Percentiles rank a stretch among this genome's conserved stretches.
Evolutionary conservation across 2,797 vertebrate species (phyloP).

Genomic region (Typhlichthys subterraneus): DNA sequence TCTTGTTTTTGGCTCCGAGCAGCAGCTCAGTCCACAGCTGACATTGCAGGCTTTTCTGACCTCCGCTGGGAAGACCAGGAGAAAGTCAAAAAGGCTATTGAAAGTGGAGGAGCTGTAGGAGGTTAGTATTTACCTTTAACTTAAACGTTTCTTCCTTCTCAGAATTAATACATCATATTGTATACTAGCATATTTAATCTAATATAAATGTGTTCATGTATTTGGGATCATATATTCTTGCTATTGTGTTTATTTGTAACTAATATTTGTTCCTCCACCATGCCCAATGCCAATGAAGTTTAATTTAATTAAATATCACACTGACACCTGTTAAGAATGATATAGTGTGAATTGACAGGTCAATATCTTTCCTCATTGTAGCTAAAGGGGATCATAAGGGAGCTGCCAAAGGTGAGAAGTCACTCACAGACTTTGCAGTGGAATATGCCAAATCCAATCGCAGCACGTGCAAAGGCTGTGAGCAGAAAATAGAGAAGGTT

Average conservation of each 20-base stretch:
- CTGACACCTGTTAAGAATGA: neutral
- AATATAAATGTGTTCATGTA: no score
- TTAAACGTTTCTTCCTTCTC: neutral
- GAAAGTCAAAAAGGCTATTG: conserved; percentile 92
- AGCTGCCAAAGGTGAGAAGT: conserved; percentile 84
- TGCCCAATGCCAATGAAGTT: no score
- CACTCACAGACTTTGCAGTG: conserved; percentile 88
- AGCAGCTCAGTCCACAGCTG: conserved; percentile 77
- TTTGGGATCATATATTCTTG: no score
- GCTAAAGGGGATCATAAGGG: conserved; percentile 84
- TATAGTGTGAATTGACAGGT: no score
- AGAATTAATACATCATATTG: no score
- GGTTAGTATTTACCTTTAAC: conserved; percentile 44
- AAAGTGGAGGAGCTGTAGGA: conserved; percentile 82
- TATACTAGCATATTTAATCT: no score
- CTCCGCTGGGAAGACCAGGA: conserved; percentile 97
- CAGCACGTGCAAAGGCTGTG: conserved; percentile 95
- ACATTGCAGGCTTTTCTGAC: conserved; percentile 88
- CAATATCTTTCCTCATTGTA: conserved; percentile 38
- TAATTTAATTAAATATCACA: neutral
- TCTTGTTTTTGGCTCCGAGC: conserved; percentile 95
- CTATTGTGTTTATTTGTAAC: no score
- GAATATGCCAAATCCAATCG: conserved; percentile 98
- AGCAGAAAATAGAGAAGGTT: conserved; percentile 97
- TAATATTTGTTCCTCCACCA: no score